phyloP scores from a whole-genome alignment of 2,797 vertebrate genomes.

The Pristis pectinata region DNA sequence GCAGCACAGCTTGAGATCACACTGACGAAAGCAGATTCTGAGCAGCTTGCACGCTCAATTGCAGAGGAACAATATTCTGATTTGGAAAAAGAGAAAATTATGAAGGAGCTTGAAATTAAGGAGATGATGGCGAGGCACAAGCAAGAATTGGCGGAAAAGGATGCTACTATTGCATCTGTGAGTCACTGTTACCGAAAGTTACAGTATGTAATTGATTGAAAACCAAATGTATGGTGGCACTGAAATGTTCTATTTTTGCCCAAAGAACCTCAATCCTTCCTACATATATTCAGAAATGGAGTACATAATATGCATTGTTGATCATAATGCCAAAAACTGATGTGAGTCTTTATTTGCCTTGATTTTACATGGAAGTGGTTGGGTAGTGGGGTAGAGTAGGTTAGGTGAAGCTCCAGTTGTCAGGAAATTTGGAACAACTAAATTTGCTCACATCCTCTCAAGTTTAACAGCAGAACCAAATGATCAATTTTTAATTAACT shows the following conservation, averaged over 20 bases:
- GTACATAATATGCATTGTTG: neutral
- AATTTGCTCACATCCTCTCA: too few species aligned
- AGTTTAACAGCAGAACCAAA: too few species aligned
- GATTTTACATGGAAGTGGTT: neutral
- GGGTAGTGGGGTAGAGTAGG: too few species aligned
- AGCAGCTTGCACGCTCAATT: conserved; percentile 87
- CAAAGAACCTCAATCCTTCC: neutral
- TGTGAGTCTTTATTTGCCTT: neutral
- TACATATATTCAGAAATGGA: neutral
- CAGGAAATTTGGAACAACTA: too few species aligned
- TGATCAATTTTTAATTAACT: too few species aligned
- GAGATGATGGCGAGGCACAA: conserved; percentile 90
- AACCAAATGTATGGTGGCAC: too few species aligned
- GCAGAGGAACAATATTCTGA: conserved; percentile 91
- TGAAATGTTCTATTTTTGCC: neutral
- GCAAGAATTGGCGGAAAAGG: conserved; percentile 86
- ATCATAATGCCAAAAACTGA: neutral
- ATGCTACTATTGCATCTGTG: conserved; percentile 86
- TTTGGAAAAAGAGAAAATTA: conserved; percentile 96
- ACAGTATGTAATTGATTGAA: neutral
- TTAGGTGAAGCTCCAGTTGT: too few species aligned
- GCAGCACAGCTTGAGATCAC: conserved; percentile 81
- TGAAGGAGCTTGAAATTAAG: conserved; percentile 95
- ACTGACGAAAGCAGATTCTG: conserved; percentile 86
- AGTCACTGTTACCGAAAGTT: conserved; percentile 48